Evolutionary conservation across 2,797 vertebrate species (phyloP).

Genomic region (Phaenicophaeus curvirostris): DNA sequence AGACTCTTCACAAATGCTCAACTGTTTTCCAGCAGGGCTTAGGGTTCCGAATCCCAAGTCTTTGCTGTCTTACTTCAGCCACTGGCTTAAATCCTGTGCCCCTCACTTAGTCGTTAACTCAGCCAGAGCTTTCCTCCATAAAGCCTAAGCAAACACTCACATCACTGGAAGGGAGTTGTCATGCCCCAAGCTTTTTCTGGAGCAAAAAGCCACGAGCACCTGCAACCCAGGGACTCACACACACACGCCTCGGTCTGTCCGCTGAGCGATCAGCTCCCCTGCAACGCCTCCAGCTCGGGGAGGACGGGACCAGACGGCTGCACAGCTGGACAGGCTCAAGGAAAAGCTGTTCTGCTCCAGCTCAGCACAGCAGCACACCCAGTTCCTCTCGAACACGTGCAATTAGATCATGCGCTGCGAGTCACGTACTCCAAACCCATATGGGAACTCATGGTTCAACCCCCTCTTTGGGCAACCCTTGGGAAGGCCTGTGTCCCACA

Average conservation of each 20-base stretch:
- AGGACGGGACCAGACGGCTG: neutral
- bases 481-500: neutral
- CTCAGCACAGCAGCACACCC: neutral
- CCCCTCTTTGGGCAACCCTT: neutral
- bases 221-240: neutral
- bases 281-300: neutral
- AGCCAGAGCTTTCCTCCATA: neutral
- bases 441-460: neutral
- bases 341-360: neutral
- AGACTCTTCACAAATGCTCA: neutral
- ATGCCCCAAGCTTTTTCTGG: neutral
- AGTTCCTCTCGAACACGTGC: neutral
- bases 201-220: neutral
- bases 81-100: neutral
- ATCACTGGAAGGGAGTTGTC: neutral
- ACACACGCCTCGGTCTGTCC: neutral
- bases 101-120: neutral
- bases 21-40: neutral
- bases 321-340: constrained; percentile 4
- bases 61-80: neutral
- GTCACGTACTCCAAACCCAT: neutral
- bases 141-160: neutral
- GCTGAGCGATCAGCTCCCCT: neutral
- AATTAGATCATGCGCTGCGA: neutral
- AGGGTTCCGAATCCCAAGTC: neutral